A percentile compares a stretch with the other conserved stretches of the same genome.
These are phyloP conservation scores for Gobionotothen gibberifrons DNA, from an alignment of 2,797 vertebrate genomes.

Conservation along the genomic window DNA sequence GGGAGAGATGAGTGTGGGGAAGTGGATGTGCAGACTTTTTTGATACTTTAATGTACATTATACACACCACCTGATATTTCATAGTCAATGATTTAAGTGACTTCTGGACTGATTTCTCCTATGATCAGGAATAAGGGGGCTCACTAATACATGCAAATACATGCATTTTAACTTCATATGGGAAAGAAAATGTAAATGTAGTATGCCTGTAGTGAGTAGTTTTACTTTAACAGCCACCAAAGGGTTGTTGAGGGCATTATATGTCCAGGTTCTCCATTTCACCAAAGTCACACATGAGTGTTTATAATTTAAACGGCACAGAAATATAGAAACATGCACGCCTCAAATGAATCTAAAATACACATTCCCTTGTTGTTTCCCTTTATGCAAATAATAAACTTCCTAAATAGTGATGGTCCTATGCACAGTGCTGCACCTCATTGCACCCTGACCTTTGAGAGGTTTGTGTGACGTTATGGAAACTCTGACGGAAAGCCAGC, in stretches of 20 bases:
- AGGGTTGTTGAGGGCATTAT: neutral
- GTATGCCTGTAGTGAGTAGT: neutral
- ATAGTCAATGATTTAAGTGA: neutral
- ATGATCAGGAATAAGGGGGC: neutral
- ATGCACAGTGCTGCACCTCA: constrained; percentile 13
- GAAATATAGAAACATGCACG: neutral
- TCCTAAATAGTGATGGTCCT: constrained; percentile 20
- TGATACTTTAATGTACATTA: neutral
- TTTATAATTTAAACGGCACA: neutral
- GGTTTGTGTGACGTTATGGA: constrained; percentile 46
- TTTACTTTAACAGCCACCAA: neutral
- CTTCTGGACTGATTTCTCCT: neutral
- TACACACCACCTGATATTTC: neutral
- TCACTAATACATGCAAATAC: neutral
- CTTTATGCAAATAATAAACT: constrained; percentile 3
- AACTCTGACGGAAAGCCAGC: constrained; percentile 40
- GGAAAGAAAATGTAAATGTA: constrained; percentile 3
- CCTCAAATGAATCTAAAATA: constrained; percentile 12
- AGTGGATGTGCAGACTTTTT: neutral
- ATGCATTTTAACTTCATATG: neutral
- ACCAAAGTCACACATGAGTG: neutral
- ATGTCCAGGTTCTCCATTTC: neutral
- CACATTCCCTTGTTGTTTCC: neutral
- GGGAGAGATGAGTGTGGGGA: neutral
- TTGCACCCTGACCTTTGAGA: constrained; percentile 36